These are phyloP conservation scores for Zosterops hypoxanthus DNA, from an alignment of 2,113 vertebrate genomes.

Conservation along the genomic window DNA sequence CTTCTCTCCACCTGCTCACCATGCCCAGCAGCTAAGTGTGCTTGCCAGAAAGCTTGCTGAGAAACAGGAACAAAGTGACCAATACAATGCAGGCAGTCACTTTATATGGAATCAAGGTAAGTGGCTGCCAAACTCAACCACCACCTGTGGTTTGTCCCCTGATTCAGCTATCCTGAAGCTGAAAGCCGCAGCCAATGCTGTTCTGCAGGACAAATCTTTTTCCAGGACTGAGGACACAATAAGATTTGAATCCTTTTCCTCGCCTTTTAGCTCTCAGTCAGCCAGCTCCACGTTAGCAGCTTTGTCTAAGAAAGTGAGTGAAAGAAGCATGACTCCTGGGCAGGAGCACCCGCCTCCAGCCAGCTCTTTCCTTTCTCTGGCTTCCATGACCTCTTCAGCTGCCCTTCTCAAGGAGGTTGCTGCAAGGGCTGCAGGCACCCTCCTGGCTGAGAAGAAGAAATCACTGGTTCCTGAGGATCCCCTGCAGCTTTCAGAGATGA, in stretches of 20 bases:
- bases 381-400: constrained; percentile 97
- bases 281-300: constrained; percentile 97
- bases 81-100: constrained; percentile 77
- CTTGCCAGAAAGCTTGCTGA: constrained; percentile 94
- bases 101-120: constrained; percentile 96
- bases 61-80: constrained; percentile 84
- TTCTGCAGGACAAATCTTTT: constrained; percentile 94
- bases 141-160: constrained; percentile 89
- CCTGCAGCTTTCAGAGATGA: constrained; percentile 88
- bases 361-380: constrained; percentile 93
- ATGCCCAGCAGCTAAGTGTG: constrained; percentile 95
- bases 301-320: constrained; percentile 98
- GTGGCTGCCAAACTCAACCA: constrained; percentile 87
- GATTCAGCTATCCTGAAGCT: constrained; percentile 98
- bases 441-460: constrained; percentile 92
- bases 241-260: constrained; percentile 94
- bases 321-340: constrained; percentile 86
- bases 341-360: constrained; percentile 88
- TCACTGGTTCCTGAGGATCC: constrained; percentile 85
- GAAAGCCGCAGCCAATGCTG: constrained; percentile 95
- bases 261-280: constrained; percentile 96
- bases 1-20: constrained; percentile 91
- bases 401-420: constrained; percentile 98
- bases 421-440: constrained; percentile 92
- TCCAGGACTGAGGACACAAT: constrained; percentile 86